phyloP scores from a whole-genome alignment of 2,888 invertebrate genomes.

The Eremobia ochroleuca region DNA sequence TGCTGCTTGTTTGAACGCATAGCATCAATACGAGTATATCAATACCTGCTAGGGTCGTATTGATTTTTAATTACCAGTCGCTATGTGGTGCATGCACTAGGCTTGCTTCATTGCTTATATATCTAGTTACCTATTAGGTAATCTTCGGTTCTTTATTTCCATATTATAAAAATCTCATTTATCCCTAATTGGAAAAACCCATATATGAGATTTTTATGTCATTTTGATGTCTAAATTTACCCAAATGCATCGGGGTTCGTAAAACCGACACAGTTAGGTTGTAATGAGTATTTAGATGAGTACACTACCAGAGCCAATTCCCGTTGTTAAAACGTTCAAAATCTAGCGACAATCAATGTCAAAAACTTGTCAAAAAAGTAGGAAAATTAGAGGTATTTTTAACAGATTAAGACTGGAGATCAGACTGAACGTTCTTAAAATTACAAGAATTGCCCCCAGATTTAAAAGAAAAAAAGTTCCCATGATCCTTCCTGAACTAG shows the following conservation, averaged over 20 bases:
- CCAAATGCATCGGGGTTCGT: neutral
- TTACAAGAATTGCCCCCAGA: too few species aligned
- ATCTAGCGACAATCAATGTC: neutral
- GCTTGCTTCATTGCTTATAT: neutral
- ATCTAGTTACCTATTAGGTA: neutral
- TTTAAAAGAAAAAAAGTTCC: neutral
- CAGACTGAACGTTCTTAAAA: too few species aligned
- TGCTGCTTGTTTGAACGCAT: neutral
- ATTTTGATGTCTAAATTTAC: neutral
- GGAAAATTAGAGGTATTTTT: neutral
- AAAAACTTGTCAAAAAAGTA: too few species aligned
- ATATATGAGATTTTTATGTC: too few species aligned
- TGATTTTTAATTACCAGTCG: slow-evolving; percentile 60
- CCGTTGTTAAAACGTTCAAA: neutral
- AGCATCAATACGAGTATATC: slow-evolving; percentile 14
- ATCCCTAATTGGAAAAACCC: too few species aligned
- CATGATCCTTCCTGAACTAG: neutral
- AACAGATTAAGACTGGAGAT: neutral
- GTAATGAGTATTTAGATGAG: neutral
- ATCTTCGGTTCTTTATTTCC: neutral
- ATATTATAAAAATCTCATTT: too few species aligned
- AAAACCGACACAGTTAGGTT: neutral
- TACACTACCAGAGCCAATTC: too few species aligned
- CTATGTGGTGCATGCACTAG: slow-evolving; percentile 1
- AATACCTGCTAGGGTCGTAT: slow-evolving; percentile 33